Evolutionary conservation across 2,113 vertebrate genomes (phyloP).

Genomic region (Sigmodon hispidus): DNA sequence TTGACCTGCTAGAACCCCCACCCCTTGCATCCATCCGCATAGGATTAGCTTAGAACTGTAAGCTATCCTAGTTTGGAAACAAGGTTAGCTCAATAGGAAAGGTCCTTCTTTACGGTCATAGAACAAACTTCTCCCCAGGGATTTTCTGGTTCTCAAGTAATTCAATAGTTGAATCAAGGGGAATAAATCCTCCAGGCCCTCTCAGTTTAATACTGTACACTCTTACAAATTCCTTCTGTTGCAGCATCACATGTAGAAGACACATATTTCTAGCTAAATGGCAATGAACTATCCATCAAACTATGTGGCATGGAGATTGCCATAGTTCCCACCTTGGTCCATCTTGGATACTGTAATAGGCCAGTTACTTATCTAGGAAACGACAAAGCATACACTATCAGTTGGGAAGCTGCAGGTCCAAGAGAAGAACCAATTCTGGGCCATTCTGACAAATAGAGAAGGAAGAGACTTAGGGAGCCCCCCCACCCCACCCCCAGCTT

Average conservation of each 20-base stretch:
- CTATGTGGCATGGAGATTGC: neutral
- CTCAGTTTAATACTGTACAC: slow-evolving; percentile 24
- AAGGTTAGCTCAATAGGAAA: slow-evolving; percentile 38
- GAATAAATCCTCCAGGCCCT: slow-evolving; percentile 1
- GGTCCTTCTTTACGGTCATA: slow-evolving; percentile 51
- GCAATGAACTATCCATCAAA: slow-evolving; percentile 1
- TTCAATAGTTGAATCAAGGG: neutral
- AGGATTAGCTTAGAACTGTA: slow-evolving; percentile 43
- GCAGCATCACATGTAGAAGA: neutral
- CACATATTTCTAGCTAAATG: neutral
- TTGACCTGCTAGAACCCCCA: slow-evolving; percentile 36
- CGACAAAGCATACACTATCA: slow-evolving; percentile 33
- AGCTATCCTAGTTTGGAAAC: slow-evolving; percentile 38
- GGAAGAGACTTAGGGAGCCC: neutral
- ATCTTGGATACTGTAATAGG: slow-evolving; percentile 23
- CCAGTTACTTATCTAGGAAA: slow-evolving; percentile 45
- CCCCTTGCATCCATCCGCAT: slow-evolving; percentile 10
- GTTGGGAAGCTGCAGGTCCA: neutral
- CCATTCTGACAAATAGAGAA: neutral
- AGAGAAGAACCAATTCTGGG: slow-evolving; percentile 16
- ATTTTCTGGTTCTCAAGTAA: slow-evolving; percentile 30
- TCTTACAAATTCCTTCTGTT: slow-evolving; percentile 26
- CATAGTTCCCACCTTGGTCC: neutral
- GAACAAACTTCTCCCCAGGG: slow-evolving; percentile 30
- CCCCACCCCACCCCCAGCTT: slow-evolving; percentile 56